A percentile compares a stretch with the other conserved stretches of the same genome.
Conservation (phyloP, 1,140 invertebrate genomes). For the Amphibalanus amphitrite region DNA sequence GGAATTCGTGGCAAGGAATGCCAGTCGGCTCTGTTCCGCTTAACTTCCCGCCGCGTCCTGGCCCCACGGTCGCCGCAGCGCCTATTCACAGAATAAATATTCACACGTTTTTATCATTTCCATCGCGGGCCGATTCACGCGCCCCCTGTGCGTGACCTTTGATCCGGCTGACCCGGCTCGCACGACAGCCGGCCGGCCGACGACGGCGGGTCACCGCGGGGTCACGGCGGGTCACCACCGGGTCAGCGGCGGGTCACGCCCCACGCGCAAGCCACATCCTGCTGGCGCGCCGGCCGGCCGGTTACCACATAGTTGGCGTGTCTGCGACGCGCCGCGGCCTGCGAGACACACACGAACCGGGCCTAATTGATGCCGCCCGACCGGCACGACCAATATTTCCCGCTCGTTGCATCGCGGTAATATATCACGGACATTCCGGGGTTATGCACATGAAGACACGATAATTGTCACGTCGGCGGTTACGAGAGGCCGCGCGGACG, state of each 20-base stretch:
- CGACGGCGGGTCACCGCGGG: not conserved
- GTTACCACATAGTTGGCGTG: not conserved
- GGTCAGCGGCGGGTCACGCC: not conserved
- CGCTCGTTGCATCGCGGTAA: not conserved
- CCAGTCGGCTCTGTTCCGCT: not conserved
- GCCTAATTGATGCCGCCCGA: not conserved
- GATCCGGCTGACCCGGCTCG: not conserved
- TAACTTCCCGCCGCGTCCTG: not conserved
- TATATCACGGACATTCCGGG: not conserved
- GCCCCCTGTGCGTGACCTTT: not conserved
- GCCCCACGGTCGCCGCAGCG: too few species aligned
- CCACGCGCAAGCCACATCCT: not conserved
- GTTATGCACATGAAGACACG: slow-evolving; percentile 1
- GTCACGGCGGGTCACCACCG: too few species aligned
- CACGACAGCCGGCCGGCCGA: not conserved
- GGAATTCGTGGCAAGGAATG: not conserved
- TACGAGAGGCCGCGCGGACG: not conserved
- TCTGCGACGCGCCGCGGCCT: not conserved
- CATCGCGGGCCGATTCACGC: not conserved
- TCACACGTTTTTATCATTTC: slow-evolving; percentile 2
- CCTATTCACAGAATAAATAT: not conserved
- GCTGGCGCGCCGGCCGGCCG: not conserved
- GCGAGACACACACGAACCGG: not conserved
- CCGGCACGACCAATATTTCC: not conserved
- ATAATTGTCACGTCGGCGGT: not conserved